Percentiles rank a stretch among this genome's conserved stretches.
phyloP scores from a whole-genome alignment of 2,797 vertebrate genomes.

The Arctocebus calabarensis region DNA sequence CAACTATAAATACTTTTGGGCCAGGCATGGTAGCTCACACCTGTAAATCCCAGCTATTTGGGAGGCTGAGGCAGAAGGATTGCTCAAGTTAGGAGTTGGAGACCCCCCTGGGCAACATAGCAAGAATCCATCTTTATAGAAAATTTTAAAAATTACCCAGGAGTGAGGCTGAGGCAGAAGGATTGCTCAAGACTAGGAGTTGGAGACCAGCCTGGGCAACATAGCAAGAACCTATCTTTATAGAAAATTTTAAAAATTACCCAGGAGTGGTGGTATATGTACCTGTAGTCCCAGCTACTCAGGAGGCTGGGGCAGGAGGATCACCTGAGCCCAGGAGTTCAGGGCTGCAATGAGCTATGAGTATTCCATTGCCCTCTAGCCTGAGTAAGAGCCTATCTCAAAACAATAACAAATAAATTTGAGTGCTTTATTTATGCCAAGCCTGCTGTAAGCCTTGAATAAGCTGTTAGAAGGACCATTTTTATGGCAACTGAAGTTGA shows the following conservation, averaged over 20 bases:
- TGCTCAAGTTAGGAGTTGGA: background rate
- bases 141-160: background rate
- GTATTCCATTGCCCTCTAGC: background rate
- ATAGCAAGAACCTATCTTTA: too few relatives aligned
- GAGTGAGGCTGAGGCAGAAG: background rate
- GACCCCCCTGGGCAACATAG: background rate
- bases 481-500: background rate
- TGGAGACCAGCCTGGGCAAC: too few relatives aligned
- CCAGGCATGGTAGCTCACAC: background rate
- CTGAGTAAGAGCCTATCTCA: background rate
- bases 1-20: background rate
- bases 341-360: background rate
- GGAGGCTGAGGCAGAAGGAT: background rate
- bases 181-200: background rate
- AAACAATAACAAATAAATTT: background rate
- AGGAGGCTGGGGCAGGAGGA: background rate
- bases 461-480: background rate
- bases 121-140: background rate
- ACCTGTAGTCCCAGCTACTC: too few relatives aligned
- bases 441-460: background rate
- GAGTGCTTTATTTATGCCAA: background rate
- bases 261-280: too few relatives aligned
- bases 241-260: too few relatives aligned
- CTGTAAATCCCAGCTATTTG: background rate
- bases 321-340: background rate